Evolutionary conservation across 2,888 invertebrate species (phyloP), one percentile per base, ranked within the genome.

Genomic region (Macrosiphum euphorbiae): DNA sequence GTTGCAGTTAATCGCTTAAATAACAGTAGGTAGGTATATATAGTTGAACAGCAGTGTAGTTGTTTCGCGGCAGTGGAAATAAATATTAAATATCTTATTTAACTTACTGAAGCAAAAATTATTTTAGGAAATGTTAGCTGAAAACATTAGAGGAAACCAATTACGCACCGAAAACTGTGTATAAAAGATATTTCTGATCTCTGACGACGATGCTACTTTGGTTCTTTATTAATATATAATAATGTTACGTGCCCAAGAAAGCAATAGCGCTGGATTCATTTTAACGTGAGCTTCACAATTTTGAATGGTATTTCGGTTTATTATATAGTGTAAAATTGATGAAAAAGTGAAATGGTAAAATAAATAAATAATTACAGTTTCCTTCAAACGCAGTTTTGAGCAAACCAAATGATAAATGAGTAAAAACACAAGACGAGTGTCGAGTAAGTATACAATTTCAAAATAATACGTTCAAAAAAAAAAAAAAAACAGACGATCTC

Each of bases 301-400:
- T 90, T 90, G 47, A 90, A 90, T 90, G 24, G 90, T 61, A 67
- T 44, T 90, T 90, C n/a, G 61, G 28, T 61, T 67, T 24, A n/a
- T 90, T 61, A 90, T 61, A 90, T 61, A 10, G 90, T 47, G 47
- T 90, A 61, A 61, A 47, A 67, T 90, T 47, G 61, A 90, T 90
- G 90, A 67, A 61, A 47, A 67, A 11, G 47, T 28, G n/a, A 61
- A 61, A 90, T n/a, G 61, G 20, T 67, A n/a, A 47, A 90, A 61
- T 90, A 90, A 90, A 90, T 90, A 90, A 90, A 90, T 90, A 61
- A 44, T n/a, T 44, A n/a, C 7, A 28, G 61, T 67, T 90, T 47
- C 47, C 20, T 47, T 47, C n/a, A 20, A n/a, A 85, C n/a, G 26
- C 26, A 35, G 3, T 16, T 44, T 28, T 44, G n/a, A 47, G 10